Evolutionary conservation across 2,888 invertebrate genomes (phyloP).

Genomic region (Venustoraphidia nigricollis): DNA sequence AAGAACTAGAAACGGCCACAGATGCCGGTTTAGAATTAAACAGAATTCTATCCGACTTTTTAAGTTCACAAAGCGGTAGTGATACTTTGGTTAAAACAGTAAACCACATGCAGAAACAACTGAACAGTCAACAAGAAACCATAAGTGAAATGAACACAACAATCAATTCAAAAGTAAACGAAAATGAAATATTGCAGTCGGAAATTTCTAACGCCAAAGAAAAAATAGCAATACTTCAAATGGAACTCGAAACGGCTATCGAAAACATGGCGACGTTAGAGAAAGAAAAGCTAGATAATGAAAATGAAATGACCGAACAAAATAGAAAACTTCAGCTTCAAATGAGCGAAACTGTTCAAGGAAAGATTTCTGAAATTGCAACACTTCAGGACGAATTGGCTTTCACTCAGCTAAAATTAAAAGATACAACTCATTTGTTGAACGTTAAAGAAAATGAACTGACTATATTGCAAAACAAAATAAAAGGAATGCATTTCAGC

Average conservation of each 20-base stretch:
- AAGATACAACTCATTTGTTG: conserved; percentile 13
- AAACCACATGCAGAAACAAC: conserved; percentile 46
- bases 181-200: conserved; percentile 34
- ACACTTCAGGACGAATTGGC: conserved; percentile 21
- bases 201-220: conserved; percentile 24
- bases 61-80: conserved; percentile 50
- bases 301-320: conserved; percentile 25
- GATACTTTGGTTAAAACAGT: conserved; percentile 45
- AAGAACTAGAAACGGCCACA: conserved; percentile 66
- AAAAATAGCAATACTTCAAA: conserved; percentile 23
- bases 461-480: conserved; percentile 30
- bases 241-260: conserved; percentile 24
- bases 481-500: conserved; percentile 28
- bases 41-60: conserved; percentile 46
- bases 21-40: conserved; percentile 65
- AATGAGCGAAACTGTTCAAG: conserved; percentile 20
- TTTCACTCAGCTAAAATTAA: neutral
- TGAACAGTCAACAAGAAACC: conserved; percentile 45
- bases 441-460: conserved; percentile 27
- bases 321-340: conserved; percentile 25
- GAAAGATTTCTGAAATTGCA: conserved; percentile 24
- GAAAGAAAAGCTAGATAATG: conserved; percentile 28
- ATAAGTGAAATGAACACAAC: conserved; percentile 35
- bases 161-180: conserved; percentile 34
- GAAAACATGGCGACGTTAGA: conserved; percentile 24